These are phyloP conservation scores for Coelogynopora nodosa DNA, from an alignment of 2,888 invertebrate genomes.

Conservation along the genomic window DNA sequence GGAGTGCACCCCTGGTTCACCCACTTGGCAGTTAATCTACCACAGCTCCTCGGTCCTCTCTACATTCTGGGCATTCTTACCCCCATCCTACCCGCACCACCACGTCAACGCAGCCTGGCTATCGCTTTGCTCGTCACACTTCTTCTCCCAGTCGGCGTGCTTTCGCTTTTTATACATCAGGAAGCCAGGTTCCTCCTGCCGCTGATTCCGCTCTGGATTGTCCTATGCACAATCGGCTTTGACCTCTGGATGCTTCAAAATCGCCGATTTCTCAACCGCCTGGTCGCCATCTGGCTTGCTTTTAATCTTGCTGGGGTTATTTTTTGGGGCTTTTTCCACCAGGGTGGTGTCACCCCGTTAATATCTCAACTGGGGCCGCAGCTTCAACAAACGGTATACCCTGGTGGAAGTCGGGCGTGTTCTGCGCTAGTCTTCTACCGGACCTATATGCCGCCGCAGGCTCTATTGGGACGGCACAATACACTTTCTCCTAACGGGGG, in stretches of 20 bases:
- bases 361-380: not conserved
- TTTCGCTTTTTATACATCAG: slow-evolving; percentile 41
- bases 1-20: slow-evolving; percentile 26
- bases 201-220: slow-evolving; percentile 1
- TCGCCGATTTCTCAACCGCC: not conserved
- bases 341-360: slow-evolving; percentile 7
- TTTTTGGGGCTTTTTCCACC: slow-evolving; percentile 43
- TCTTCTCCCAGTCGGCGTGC: not conserved
- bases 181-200: slow-evolving; percentile 42
- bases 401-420: not conserved
- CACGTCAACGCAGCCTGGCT: not conserved
- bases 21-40: slow-evolving; percentile 32
- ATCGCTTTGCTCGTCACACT: not conserved
- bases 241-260: not conserved
- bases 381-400: not conserved
- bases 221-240: not conserved
- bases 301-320: slow-evolving; percentile 37
- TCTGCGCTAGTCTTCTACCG: not conserved
- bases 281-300: slow-evolving; percentile 21
- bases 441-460: slow-evolving; percentile 40
- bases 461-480: not conserved
- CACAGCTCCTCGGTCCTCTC: slow-evolving; percentile 33
- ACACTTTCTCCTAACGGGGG: too few species aligned
- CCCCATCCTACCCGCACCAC: not conserved
- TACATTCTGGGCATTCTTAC: not conserved